Conservation (phyloP, 2,888 invertebrate species). For the Leptothorax acervorum region DNA sequence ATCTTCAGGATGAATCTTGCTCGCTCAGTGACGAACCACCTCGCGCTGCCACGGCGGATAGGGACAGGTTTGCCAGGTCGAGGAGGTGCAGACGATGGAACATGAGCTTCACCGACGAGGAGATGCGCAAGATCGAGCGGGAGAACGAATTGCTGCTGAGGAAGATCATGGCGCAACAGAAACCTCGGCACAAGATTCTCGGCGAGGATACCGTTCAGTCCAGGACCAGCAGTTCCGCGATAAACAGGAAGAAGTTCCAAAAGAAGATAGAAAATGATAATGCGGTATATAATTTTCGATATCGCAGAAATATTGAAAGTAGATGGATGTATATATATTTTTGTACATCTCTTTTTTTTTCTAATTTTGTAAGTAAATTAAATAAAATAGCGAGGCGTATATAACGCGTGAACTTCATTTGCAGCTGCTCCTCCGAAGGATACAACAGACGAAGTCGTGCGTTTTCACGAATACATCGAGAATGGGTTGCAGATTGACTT, state of each 20-base stretch:
- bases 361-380: neutral
- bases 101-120: slow-evolving; percentile 85
- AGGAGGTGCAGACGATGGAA: slow-evolving; percentile 78
- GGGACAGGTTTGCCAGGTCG: neutral
- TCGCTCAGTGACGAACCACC: neutral
- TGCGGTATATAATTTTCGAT: slow-evolving; percentile 82
- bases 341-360: neutral
- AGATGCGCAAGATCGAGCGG: slow-evolving; percentile 85
- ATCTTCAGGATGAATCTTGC: slow-evolving; percentile 33
- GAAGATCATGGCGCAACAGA: slow-evolving; percentile 84
- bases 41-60: neutral
- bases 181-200: slow-evolving; percentile 68
- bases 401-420: slow-evolving; percentile 61
- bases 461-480: slow-evolving; percentile 68
- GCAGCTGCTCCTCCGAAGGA: slow-evolving; percentile 78
- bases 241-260: slow-evolving; percentile 86
- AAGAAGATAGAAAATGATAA: slow-evolving; percentile 86
- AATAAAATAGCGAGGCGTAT: neutral
- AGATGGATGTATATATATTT: neutral
- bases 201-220: slow-evolving; percentile 49
- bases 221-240: slow-evolving; percentile 84
- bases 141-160: slow-evolving; percentile 85
- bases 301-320: neutral
- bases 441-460: slow-evolving; percentile 80
- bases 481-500: slow-evolving; percentile 76